Conservation (phyloP, 2,113 vertebrate species). For the Piprites chloris region DNA sequence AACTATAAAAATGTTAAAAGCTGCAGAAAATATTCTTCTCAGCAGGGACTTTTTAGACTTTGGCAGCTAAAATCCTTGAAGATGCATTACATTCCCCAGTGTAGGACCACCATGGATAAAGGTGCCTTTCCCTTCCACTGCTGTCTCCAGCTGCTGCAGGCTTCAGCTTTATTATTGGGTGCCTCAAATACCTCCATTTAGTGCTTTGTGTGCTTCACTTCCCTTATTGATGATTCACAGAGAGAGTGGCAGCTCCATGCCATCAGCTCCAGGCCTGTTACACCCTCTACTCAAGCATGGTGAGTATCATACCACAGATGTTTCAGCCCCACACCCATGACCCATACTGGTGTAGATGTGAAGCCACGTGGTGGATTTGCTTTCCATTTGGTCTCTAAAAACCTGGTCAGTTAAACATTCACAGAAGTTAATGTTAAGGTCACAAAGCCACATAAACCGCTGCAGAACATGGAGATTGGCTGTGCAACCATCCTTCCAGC, state of each 20-base stretch:
- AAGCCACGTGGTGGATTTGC: neutral
- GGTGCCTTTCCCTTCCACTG: neutral
- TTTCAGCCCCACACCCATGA: neutral
- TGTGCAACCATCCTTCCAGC: neutral
- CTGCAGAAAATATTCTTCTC: neutral
- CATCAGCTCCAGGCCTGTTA: neutral
- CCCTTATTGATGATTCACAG: neutral
- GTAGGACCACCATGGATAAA: neutral
- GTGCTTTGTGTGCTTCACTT: neutral
- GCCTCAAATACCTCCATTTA: neutral
- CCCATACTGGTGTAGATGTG: neutral
- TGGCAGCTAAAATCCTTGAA: neutral
- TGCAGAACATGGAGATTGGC: rapidly evolving
- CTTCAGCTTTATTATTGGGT: neutral
- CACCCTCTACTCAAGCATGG: neutral
- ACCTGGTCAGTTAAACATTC: neutral
- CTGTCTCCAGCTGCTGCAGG: neutral
- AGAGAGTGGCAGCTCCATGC: neutral
- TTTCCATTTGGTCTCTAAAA: neutral
- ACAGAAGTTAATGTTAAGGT: neutral
- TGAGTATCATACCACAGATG: neutral
- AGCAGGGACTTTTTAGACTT: neutral
- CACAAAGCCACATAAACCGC: neutral
- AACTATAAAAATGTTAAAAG: neutral
- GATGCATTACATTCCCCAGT: neutral